Evolutionary conservation across 1,140 invertebrate species (phyloP).

Genomic region (Penaeus vannamei): DNA sequence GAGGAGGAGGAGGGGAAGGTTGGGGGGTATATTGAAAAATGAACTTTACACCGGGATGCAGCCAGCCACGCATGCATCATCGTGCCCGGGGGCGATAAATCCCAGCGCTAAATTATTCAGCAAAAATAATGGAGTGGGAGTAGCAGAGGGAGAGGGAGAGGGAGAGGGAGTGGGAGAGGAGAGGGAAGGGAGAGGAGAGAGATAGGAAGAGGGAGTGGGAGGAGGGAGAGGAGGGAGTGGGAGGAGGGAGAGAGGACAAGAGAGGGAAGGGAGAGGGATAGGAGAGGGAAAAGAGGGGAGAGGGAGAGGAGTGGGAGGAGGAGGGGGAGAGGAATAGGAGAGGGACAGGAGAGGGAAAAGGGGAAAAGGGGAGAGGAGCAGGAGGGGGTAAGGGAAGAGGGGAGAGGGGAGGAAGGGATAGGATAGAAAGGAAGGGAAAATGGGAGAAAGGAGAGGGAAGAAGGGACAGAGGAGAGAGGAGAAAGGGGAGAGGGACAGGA

Average conservation of each 20-base stretch:
- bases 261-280: background rate
- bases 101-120: slow-evolving; percentile 5
- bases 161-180: background rate
- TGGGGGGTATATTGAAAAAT: too few relatives aligned
- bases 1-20: background rate
- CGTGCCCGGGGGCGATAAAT: background rate
- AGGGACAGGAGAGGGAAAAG: background rate
- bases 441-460: too few relatives aligned
- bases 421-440: background rate
- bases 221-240: too few relatives aligned
- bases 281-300: background rate
- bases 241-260: too few relatives aligned
- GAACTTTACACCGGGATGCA: background rate
- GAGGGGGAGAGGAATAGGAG: too few relatives aligned
- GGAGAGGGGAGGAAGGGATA: too few relatives aligned
- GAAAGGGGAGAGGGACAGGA: background rate
- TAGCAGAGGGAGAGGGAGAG: background rate
- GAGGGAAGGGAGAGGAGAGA: background rate
- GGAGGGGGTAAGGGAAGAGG: background rate
- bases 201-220: too few relatives aligned
- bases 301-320: background rate
- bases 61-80: background rate
- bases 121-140: background rate
- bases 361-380: background rate
- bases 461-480: background rate